Percentiles rank a stretch among this genome's conserved stretches.
Evolutionary conservation across 2,888 invertebrate species (phyloP).

Genomic region (Zele albiditarsus): DNA sequence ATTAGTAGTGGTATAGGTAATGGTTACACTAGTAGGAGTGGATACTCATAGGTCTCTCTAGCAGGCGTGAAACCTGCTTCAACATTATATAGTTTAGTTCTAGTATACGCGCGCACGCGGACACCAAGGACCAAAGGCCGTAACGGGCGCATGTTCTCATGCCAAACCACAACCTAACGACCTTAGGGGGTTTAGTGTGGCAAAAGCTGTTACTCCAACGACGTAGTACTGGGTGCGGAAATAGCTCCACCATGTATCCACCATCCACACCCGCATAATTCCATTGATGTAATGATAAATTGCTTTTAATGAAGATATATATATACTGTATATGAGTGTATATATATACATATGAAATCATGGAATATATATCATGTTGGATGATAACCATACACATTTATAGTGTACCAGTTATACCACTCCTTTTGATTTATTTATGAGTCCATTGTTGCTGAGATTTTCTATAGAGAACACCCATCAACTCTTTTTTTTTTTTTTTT

Average conservation of each 20-base stretch:
- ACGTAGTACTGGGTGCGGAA: slow-evolving; percentile 22
- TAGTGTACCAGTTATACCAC: not conserved
- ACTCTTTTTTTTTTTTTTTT: not conserved
- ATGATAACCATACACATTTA: not conserved
- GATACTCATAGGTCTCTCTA: slow-evolving; percentile 14
- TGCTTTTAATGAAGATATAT: slow-evolving; percentile 65
- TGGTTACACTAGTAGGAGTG: not conserved
- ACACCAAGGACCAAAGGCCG: slow-evolving; percentile 48
- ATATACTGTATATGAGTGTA: slow-evolving; percentile 51
- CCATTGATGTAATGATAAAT: slow-evolving; percentile 66
- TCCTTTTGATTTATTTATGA: slow-evolving; percentile 48
- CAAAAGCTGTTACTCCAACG: slow-evolving; percentile 44
- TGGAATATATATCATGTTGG: not conserved
- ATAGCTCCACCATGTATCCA: slow-evolving; percentile 16
- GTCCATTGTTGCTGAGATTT: slow-evolving; percentile 48
- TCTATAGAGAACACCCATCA: not conserved
- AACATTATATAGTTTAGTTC: slow-evolving; percentile 16
- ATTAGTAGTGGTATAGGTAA: slow-evolving; percentile 3
- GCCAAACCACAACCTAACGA: slow-evolving; percentile 71
- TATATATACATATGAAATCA: not conserved
- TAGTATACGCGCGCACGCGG: slow-evolving; percentile 3
- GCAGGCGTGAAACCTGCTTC: slow-evolving; percentile 19
- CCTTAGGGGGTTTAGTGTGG: slow-evolving; percentile 66
- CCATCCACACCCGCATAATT: slow-evolving; percentile 17
- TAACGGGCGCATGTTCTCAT: slow-evolving; percentile 68